These are phyloP conservation scores for Prochilodus magdalenae DNA, from an alignment of 2,113 vertebrate species.

Conservation along the genomic window DNA sequence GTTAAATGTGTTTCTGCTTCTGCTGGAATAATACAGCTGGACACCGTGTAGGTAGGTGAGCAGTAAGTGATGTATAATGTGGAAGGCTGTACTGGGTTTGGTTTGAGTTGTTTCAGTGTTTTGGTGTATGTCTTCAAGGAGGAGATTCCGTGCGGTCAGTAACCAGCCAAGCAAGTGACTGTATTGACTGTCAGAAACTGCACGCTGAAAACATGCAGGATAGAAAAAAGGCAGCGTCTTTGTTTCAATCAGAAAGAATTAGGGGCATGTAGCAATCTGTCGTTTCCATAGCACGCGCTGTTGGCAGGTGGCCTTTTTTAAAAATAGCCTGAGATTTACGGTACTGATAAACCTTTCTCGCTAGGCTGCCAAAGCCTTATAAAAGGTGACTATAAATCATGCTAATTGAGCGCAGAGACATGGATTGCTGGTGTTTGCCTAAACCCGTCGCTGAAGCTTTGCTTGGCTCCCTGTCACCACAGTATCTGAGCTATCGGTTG, in stretches of 20 bases:
- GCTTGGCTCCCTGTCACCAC: background rate
- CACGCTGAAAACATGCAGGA: background rate
- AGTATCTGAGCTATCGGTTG: background rate
- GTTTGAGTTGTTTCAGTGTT: background rate
- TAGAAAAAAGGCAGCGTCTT: background rate
- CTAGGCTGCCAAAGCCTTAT: background rate
- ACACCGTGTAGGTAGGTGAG: conserved; percentile 5
- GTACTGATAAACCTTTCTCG: background rate
- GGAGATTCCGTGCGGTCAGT: background rate
- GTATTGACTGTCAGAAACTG: background rate
- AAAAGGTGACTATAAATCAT: background rate
- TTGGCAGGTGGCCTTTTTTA: background rate
- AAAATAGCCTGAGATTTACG: background rate
- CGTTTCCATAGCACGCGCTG: background rate
- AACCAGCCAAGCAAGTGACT: conserved; percentile 7
- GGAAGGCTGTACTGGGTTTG: background rate
- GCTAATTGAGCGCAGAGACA: background rate
- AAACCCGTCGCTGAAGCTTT: background rate
- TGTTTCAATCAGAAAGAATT: background rate
- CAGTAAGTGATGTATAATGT: background rate
- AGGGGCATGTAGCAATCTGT: background rate
- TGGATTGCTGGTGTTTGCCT: background rate
- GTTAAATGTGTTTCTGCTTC: conserved; percentile 1
- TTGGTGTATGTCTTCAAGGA: background rate
- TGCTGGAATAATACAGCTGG: background rate